These are phyloP conservation scores for Orchesellides sinensis DNA, from an alignment of 2,888 invertebrate genomes.

Conservation along the genomic window DNA sequence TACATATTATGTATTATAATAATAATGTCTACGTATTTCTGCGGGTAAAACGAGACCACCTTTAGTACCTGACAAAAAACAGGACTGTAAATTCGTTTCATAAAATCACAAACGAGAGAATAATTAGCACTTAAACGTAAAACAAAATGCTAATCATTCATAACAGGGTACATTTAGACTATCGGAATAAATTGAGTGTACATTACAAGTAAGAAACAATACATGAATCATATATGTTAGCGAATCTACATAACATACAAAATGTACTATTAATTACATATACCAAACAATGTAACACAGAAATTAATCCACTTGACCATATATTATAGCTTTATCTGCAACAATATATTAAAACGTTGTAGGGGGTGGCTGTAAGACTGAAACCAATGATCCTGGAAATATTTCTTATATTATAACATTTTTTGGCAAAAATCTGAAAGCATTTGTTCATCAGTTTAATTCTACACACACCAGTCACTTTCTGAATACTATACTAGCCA, in stretches of 20 bases:
- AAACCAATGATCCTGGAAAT: conserved; percentile 16
- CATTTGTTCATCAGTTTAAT: conserved; percentile 62
- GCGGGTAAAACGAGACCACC: conserved; percentile 57
- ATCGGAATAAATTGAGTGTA: neutral
- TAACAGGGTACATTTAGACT: neutral
- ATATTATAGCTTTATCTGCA: neutral
- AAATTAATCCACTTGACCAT: neutral
- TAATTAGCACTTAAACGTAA: conserved; percentile 47
- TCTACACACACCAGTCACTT: conserved; percentile 52
- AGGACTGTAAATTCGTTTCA: conserved; percentile 49
- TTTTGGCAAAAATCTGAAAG: conserved; percentile 65
- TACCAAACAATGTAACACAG: neutral
- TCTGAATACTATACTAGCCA: conserved; percentile 56
- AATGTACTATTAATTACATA: neutral
- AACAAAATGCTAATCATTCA: conserved; percentile 47
- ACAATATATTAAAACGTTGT: neutral
- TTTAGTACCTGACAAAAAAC: conserved; percentile 28
- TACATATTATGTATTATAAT: neutral
- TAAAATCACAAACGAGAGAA: conserved; percentile 55
- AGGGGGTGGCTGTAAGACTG: neutral
- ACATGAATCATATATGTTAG: too few relatives aligned
- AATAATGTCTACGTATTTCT: neutral
- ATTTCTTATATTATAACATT: conserved; percentile 39
- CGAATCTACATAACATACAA: too few relatives aligned
- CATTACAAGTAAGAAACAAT: too few relatives aligned